phyloP scores from a whole-genome alignment of 2,797 vertebrate species.

The Xyrichtys novacula region DNA sequence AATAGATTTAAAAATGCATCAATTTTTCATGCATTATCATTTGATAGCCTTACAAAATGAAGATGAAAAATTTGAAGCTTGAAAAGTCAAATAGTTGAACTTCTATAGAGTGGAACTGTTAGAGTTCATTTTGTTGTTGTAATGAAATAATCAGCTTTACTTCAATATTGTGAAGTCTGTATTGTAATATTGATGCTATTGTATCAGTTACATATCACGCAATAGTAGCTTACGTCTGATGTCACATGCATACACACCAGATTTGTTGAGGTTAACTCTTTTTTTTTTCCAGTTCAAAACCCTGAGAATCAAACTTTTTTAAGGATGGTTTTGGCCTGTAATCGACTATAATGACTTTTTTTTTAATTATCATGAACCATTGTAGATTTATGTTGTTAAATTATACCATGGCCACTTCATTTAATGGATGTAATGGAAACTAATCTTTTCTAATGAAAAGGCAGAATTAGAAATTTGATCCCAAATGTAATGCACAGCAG shows the following conservation, averaged over 20 bases:
- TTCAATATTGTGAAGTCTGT: conserved; percentile 6
- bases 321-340: conserved; percentile 31
- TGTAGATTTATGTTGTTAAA: conserved; percentile 69
- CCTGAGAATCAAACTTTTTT: conserved; percentile 19
- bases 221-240: conserved; percentile 44
- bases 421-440: conserved; percentile 74
- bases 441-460: conserved; percentile 78
- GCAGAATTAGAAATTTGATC: conserved; percentile 76
- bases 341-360: conserved; percentile 63
- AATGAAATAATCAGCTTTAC: conserved; percentile 6
- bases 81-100: not conserved
- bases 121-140: not conserved
- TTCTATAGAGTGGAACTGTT: not conserved
- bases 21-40: no score
- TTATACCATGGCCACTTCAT: conserved; percentile 65
- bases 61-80: no score
- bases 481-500: conserved; percentile 50
- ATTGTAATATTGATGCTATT: conserved; percentile 32
- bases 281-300: conserved; percentile 1
- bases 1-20: no score
- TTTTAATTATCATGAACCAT: conserved; percentile 53
- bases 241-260: conserved; percentile 25
- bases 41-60: no score
- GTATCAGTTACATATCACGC: conserved; percentile 54
- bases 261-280: conserved; percentile 20